Conservation (phyloP, 2,888 invertebrate species). For the Cotesia congregata region DNA sequence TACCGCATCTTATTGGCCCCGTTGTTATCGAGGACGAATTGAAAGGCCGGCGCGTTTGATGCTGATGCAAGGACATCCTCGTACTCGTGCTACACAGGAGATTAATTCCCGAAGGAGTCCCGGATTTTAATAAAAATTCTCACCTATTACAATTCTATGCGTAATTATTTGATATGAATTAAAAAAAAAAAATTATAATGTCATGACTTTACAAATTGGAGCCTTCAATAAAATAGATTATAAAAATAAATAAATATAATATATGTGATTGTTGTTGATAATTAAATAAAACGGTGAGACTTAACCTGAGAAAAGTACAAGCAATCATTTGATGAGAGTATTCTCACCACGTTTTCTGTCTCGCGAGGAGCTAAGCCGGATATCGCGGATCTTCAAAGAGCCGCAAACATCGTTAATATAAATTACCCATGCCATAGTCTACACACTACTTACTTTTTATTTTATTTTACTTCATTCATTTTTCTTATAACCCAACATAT, state of each 20-base stretch:
- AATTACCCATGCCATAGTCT: conserved; percentile 44
- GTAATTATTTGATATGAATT: too few relatives aligned
- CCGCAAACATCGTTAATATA: conserved; percentile 57
- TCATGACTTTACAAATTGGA: too few relatives aligned
- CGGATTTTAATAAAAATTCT: too few relatives aligned
- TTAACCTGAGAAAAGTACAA: conserved; percentile 26
- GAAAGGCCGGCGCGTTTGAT: conserved; percentile 41
- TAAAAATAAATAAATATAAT: background rate
- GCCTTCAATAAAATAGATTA: background rate
- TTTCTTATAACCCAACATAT: conserved; percentile 27
- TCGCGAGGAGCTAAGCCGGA: conserved; percentile 36
- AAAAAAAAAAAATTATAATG: too few relatives aligned
- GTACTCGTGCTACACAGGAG: background rate
- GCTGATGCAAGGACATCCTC: conserved; percentile 34
- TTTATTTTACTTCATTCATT: conserved; percentile 16
- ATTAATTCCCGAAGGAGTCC: too few relatives aligned
- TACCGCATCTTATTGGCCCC: conserved; percentile 60
- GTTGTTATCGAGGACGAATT: conserved; percentile 55
- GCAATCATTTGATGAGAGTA: conserved; percentile 59
- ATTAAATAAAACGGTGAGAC: background rate
- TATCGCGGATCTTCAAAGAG: conserved; percentile 57
- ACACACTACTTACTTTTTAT: conserved; percentile 20
- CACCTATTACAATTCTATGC: too few relatives aligned
- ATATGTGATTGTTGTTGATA: background rate
- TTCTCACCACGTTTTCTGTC: conserved; percentile 60